A percentile compares a stretch with the other conserved stretches of the same genome.
phyloP scores from a whole-genome alignment of 1,140 invertebrate genomes.

The Panulirus ornatus region DNA sequence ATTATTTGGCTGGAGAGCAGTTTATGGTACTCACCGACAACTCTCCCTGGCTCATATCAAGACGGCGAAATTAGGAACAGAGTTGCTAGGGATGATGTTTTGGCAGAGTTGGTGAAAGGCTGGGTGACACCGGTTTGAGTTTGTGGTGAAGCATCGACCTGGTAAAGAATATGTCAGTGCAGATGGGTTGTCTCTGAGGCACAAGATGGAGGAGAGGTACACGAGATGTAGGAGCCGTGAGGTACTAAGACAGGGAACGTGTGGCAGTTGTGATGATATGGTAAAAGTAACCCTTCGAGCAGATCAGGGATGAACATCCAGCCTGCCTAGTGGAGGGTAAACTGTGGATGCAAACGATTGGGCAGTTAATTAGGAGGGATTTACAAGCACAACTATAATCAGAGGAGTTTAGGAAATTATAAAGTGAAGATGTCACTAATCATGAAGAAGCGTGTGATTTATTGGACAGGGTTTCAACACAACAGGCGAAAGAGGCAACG shows the following conservation, averaged over 20 bases:
- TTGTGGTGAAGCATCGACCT: background rate
- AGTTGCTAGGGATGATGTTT: too few relatives aligned
- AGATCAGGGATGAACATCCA: background rate
- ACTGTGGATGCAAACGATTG: constrained; percentile 31
- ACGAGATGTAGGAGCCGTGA: too few relatives aligned
- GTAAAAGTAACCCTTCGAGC: background rate
- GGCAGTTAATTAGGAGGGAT: background rate
- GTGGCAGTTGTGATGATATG: background rate
- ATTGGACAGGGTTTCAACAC: background rate
- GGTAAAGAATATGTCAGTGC: constrained; percentile 5
- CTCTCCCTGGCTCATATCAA: background rate
- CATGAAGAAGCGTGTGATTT: background rate
- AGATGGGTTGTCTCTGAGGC: background rate
- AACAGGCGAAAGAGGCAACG: background rate
- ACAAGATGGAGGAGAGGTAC: background rate
- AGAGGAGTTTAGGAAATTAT: constrained; percentile 7
- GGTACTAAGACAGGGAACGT: too few relatives aligned
- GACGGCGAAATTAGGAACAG: constrained; percentile 8
- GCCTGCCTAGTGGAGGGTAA: background rate
- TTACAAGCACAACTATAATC: background rate
- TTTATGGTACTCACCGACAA: constrained; percentile 24
- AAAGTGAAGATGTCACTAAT: background rate
- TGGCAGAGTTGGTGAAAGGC: background rate
- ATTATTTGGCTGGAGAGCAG: constrained; percentile 7
- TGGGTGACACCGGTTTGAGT: background rate